phyloP scores from a whole-genome alignment of 92 coral and sea anemone genomes.

The Palythoa caribaeorum region DNA sequence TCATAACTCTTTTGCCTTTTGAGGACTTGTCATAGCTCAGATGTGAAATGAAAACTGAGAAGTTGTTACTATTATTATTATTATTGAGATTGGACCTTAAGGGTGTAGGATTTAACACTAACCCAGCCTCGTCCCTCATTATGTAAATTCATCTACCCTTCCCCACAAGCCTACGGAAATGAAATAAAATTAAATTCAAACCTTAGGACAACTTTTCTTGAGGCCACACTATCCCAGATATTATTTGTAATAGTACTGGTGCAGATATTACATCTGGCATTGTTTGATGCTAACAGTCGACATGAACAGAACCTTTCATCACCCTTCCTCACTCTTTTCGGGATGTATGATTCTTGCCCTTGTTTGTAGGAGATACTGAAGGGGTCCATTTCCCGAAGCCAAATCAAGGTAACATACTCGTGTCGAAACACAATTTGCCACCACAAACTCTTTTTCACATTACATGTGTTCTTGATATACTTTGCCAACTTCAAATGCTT shows the following conservation, averaged over 20 bases:
- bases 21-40: slow-evolving; percentile 6
- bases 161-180: not conserved
- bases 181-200: not conserved
- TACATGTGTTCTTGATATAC: slow-evolving; percentile 58
- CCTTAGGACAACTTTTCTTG: slow-evolving; percentile 21
- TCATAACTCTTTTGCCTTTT: not conserved
- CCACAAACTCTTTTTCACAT: slow-evolving; percentile 43
- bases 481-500: slow-evolving; percentile 69
- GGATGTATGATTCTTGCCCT: slow-evolving; percentile 41
- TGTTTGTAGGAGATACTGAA: slow-evolving; percentile 18
- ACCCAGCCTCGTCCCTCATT: slow-evolving; percentile 14
- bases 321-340: slow-evolving; percentile 34
- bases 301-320: slow-evolving; percentile 46
- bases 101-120: slow-evolving; percentile 11
- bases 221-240: slow-evolving; percentile 39
- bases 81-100: not conserved
- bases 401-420: slow-evolving; percentile 28
- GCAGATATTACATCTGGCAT: slow-evolving; percentile 42
- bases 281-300: slow-evolving; percentile 33
- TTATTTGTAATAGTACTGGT: slow-evolving; percentile 34
- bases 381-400: slow-evolving; percentile 41
- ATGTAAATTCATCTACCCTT: slow-evolving; percentile 6
- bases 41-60: not conserved
- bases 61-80: not conserved
- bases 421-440: slow-evolving; percentile 78